These are phyloP conservation scores for Perdix hodgsoniae DNA, from an alignment of 2,797 vertebrate genomes.

Conservation along the genomic window DNA sequence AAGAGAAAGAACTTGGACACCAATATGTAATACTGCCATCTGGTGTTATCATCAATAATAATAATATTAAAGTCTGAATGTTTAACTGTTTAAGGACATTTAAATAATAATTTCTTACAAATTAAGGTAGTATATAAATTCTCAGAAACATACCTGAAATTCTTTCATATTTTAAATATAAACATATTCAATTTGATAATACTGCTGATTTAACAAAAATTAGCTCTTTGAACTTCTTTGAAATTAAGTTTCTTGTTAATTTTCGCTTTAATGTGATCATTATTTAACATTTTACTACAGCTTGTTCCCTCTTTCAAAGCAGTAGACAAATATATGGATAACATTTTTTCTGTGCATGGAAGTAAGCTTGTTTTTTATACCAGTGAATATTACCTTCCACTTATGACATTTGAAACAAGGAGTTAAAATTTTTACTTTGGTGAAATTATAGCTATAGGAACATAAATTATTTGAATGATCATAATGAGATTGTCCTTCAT, in stretches of 20 bases:
- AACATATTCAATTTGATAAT: background rate
- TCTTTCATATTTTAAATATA: background rate
- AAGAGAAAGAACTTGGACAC: background rate
- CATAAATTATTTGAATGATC: background rate
- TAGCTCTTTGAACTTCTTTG: background rate
- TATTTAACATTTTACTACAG: background rate
- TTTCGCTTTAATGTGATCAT: background rate
- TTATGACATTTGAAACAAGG: background rate
- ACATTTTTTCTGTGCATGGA: background rate
- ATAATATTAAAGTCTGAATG: background rate
- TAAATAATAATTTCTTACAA: background rate
- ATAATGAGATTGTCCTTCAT: background rate
- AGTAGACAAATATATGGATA: background rate
- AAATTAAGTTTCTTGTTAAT: background rate
- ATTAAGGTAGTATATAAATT: background rate
- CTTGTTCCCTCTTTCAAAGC: background rate
- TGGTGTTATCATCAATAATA: background rate
- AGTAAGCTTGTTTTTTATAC: background rate
- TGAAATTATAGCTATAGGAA: background rate
- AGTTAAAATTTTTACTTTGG: background rate
- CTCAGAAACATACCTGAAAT: background rate
- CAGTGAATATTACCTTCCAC: background rate
- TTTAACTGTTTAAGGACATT: background rate
- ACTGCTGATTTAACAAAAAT: background rate
- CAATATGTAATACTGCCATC: background rate